phyloP scores from a whole-genome alignment of 2,888 invertebrate genomes.

The Hyppa rectilinea region DNA sequence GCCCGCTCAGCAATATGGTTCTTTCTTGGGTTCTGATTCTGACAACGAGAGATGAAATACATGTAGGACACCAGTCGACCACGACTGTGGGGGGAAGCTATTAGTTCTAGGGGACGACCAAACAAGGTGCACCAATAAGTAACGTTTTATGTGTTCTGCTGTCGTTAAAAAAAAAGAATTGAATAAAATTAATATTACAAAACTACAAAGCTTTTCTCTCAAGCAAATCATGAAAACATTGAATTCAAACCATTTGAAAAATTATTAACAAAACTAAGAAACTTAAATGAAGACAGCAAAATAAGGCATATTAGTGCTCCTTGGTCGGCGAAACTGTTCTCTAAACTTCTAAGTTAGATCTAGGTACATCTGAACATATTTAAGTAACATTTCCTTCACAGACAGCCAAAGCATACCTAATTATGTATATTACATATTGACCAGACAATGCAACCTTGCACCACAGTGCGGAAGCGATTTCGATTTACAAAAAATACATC shows the following conservation, averaged over 20 bases:
- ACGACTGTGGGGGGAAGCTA: constrained; percentile 50
- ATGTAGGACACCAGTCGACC: constrained; percentile 76
- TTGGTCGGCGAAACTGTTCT: constrained; percentile 1
- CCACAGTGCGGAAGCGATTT: constrained; percentile 65
- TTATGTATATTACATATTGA: background rate
- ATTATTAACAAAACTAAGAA: background rate
- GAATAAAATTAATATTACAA: background rate
- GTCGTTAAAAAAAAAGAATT: background rate
- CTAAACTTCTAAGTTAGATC: constrained; percentile 3
- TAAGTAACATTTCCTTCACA: constrained; percentile 3
- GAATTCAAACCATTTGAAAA: background rate
- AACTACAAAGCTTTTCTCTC: background rate
- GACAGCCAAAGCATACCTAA: constrained; percentile 1
- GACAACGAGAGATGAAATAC: constrained; percentile 86
- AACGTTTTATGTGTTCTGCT: background rate
- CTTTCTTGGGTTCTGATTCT: constrained; percentile 89
- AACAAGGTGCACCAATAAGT: constrained; percentile 21
- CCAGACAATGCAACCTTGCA: constrained; percentile 68
- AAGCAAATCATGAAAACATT: background rate
- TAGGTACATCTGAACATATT: background rate
- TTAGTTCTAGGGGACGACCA: constrained; percentile 26
- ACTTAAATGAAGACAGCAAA: constrained; percentile 4
- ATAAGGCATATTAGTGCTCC: constrained; percentile 10
- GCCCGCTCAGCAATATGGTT: constrained; percentile 90
- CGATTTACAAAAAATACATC: constrained; percentile 68